Evolutionary conservation across 2,888 invertebrate species (phyloP), one percentile per base, ranked within the genome.

Genomic region (Nebria salina): DNA sequence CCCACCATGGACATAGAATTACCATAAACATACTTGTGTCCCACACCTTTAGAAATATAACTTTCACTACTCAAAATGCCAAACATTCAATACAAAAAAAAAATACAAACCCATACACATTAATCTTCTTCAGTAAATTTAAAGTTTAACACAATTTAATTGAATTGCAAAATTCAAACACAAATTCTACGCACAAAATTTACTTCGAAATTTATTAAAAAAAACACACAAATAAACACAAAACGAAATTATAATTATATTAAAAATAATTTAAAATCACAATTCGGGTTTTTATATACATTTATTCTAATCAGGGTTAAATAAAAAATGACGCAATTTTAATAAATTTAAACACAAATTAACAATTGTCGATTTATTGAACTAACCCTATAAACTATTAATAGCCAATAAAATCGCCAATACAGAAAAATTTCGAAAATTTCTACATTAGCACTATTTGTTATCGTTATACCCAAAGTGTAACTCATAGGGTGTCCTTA

Each of bases 51-150:
- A 34, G n/a, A 75, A 68, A 80, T 80, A 65, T 81, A 76, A 73
- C 81, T 81, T 81, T 81, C 81, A 81, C 81, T 81, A 76, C 73
- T 75, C 54, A 54, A 81, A 81, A 81, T 81, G 81, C 76, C 76
- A 81, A 81, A 76, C 65, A 81, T 81, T 76, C 34, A 75, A 80
- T 66, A 75, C 66, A 75, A 64, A 54, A 34, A 34, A 20, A 20
- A 20, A 20, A 20, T 20, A 20, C 20, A 20, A 20, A 20, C 20
- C 34, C 34, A 34, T 20, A 1, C 5, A 34, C 34, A 34, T 34
- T 54, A 3, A 54, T 54, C 54, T 11, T 54, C 54, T 54, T 54
- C 54, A 54, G 2, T 34, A 5, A 0, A 34, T 13, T 54, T 54
- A 54, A 54, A 54, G 11, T 54, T 34, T 34, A 34, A 34, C 5